Evolutionary conservation across 2,113 vertebrate species (phyloP).

Genomic region (Trachemys scripta): DNA sequence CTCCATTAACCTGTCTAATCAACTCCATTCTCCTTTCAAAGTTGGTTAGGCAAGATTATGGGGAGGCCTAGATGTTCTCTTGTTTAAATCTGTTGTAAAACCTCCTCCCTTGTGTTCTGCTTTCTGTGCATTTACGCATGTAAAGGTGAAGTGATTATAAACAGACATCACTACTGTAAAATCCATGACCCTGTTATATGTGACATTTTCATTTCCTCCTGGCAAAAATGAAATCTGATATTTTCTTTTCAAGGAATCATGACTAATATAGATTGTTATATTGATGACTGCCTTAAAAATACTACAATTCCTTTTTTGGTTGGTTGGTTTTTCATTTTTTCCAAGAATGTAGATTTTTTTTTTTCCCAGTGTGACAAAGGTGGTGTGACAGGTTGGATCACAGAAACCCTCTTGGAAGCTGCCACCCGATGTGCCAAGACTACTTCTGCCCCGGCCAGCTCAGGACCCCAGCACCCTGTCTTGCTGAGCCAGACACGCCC

Average conservation of each 20-base stretch:
- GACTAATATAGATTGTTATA: constrained; percentile 58
- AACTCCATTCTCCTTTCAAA: constrained; percentile 73
- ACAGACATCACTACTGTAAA: constrained; percentile 72
- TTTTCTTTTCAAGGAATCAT: constrained; percentile 57
- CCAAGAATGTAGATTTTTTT: constrained; percentile 56
- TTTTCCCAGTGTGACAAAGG: constrained; percentile 58
- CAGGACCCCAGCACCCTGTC: no score
- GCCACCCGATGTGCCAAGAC: no score
- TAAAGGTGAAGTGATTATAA: constrained; percentile 66
- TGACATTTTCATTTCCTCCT: constrained; percentile 74
- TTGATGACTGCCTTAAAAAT: constrained; percentile 50
- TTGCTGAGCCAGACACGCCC: no score
- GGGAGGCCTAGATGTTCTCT: constrained; percentile 60
- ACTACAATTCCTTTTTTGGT: constrained; percentile 42
- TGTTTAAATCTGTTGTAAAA: constrained; percentile 77
- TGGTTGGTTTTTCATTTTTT: background rate
- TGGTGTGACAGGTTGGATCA: no score
- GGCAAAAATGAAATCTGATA: constrained; percentile 65
- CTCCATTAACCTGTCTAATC: constrained; percentile 76
- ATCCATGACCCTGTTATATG: constrained; percentile 56
- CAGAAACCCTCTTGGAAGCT: no score
- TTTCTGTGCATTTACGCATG: constrained; percentile 73
- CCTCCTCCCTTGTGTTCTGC: constrained; percentile 66
- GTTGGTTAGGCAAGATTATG: constrained; percentile 70
- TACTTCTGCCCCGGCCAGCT: no score